These are phyloP conservation scores for Tyrannus savana DNA, from an alignment of 2,113 vertebrate genomes.

Conservation along the genomic window DNA sequence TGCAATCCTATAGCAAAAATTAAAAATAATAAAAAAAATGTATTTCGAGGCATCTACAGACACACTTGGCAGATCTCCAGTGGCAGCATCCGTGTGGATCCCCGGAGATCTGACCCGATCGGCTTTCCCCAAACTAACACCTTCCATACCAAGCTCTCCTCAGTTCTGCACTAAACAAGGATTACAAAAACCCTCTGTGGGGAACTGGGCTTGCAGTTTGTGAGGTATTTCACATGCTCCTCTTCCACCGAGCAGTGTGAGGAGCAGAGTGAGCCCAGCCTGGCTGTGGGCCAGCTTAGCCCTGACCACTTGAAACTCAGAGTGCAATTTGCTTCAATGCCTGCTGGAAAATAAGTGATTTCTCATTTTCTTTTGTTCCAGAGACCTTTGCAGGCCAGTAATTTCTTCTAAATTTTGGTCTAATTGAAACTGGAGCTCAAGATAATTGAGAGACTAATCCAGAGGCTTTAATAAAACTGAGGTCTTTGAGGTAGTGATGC, in stretches of 20 bases:
- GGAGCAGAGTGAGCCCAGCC: neutral
- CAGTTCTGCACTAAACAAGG: neutral
- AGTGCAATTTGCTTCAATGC: slow-evolving; percentile 1
- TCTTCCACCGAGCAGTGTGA: neutral
- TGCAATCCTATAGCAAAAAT: neutral
- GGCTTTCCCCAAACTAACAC: neutral
- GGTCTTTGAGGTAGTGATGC: neutral
- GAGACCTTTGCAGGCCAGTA: neutral
- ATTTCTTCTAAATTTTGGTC: slow-evolving; percentile 10
- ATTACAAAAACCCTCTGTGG: neutral
- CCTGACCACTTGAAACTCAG: neutral
- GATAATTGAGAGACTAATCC: neutral
- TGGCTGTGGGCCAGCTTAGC: neutral
- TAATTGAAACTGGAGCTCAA: slow-evolving; percentile 27
- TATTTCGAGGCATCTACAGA: neutral
- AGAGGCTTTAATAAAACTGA: neutral
- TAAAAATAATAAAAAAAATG: neutral
- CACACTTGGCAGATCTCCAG: neutral
- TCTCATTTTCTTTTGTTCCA: slow-evolving; percentile 23
- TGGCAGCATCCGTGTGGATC: neutral
- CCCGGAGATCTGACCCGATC: neutral
- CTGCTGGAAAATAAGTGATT: neutral
- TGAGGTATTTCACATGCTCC: neutral
- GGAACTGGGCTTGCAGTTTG: neutral
- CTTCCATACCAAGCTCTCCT: neutral